phyloP scores from a whole-genome alignment of 2,113 vertebrate species.

The Phainopepla nitens region DNA sequence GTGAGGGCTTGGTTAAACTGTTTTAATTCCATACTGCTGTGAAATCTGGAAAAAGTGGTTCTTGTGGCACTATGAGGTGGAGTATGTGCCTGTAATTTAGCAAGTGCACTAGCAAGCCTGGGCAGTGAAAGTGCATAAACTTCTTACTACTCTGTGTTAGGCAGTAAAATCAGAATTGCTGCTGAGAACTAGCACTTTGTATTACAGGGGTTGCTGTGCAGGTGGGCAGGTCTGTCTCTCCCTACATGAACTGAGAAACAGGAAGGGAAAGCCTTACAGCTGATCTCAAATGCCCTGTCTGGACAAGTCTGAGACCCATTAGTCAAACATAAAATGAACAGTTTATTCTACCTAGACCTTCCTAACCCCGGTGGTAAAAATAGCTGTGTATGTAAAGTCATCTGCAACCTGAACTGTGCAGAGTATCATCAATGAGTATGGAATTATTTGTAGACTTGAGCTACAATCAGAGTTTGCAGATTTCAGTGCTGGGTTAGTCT shows the following conservation, averaged over 20 bases:
- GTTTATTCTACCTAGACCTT: not conserved
- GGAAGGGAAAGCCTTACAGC: not conserved
- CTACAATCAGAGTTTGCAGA: not conserved
- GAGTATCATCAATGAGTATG: not conserved
- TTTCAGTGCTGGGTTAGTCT: not conserved
- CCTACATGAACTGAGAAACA: accelerated
- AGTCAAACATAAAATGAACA: not conserved
- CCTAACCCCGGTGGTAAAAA: not conserved
- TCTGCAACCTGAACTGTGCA: not conserved
- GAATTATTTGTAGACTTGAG: not conserved
- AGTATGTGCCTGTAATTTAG: not conserved
- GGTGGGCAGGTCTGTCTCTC: not conserved
- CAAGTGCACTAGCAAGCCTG: not conserved
- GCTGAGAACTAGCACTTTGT: not conserved
- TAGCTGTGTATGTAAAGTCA: not conserved
- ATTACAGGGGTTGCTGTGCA: not conserved
- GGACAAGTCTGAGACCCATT: not conserved
- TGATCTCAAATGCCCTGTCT: not conserved
- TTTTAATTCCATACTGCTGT: not conserved
- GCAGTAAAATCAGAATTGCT: not conserved
- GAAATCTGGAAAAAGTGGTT: not conserved
- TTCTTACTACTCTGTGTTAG: not conserved
- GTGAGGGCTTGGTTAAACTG: not conserved
- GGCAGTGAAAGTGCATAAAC: not conserved
- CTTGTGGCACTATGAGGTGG: not conserved